phyloP scores from a whole-genome alignment of 2,797 vertebrate species.

The Acrossocheilus fasciatus region DNA sequence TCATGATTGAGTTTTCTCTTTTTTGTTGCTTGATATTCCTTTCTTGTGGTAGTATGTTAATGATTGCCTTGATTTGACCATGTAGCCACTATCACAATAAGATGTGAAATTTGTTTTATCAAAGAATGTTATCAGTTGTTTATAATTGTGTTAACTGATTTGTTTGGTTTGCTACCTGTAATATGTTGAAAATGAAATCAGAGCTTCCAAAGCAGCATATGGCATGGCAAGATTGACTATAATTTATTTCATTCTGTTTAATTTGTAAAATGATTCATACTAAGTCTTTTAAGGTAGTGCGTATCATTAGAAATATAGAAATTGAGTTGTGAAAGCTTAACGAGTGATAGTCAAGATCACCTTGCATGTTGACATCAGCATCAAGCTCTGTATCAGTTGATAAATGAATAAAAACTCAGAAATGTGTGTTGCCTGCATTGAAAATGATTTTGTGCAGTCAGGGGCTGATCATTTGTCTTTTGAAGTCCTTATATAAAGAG shows the following conservation, averaged over 20 bases:
- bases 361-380: constrained; percentile 56
- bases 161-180: constrained; percentile 56
- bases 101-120: constrained; percentile 29
- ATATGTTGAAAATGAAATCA: constrained; percentile 56
- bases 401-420: constrained; percentile 59
- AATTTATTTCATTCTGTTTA: constrained; percentile 53
- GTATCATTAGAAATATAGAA: constrained; percentile 53
- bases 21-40: constrained; percentile 34
- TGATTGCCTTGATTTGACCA: constrained; percentile 13
- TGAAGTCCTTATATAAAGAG: constrained; percentile 31
- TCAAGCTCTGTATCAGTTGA: constrained; percentile 54
- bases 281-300: constrained; percentile 31
- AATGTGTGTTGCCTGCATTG: constrained; percentile 39
- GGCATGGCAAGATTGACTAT: constrained; percentile 61
- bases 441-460: constrained; percentile 42
- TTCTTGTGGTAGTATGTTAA: constrained; percentile 35
- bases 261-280: constrained; percentile 56
- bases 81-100: constrained; percentile 25
- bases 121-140: constrained; percentile 32
- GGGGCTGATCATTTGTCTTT: constrained; percentile 42
- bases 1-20: constrained; percentile 53
- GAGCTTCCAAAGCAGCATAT: constrained; percentile 63
- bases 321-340: constrained; percentile 43
- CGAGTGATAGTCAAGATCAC: constrained; percentile 42
- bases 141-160: constrained; percentile 36